Evolutionary conservation across 92 coral and sea anemone genomes (phyloP).

Genomic region (Metridium senile): DNA sequence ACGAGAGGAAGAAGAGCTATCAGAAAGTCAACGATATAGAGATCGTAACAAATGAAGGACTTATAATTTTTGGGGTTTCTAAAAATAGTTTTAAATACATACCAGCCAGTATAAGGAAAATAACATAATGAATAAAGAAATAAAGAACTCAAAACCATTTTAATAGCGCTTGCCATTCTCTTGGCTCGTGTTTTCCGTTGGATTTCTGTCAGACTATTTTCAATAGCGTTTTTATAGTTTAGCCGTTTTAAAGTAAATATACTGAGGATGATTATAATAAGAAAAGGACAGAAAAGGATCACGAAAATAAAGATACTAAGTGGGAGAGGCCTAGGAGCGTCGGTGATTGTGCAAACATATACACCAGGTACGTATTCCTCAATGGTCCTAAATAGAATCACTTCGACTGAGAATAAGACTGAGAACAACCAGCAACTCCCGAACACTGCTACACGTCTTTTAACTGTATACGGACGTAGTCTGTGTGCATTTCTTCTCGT

Average conservation of each 20-base stretch:
- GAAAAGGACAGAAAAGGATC: neutral
- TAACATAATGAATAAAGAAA: neutral
- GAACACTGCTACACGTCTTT: neutral
- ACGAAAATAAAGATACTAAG: neutral
- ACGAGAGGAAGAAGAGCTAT: neutral
- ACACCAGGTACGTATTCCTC: neutral
- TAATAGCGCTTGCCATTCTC: conserved; percentile 1
- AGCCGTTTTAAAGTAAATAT: neutral
- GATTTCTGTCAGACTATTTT: neutral
- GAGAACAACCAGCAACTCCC: neutral
- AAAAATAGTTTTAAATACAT: neutral
- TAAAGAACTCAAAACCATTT: neutral
- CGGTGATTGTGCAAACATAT: neutral
- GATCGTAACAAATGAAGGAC: neutral
- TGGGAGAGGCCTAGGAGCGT: neutral
- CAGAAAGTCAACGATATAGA: neutral
- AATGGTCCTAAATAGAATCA: neutral
- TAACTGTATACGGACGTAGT: neutral
- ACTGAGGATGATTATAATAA: neutral
- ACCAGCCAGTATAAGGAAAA: neutral
- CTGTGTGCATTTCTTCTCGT: neutral
- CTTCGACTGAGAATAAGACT: neutral
- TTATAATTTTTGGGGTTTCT: neutral
- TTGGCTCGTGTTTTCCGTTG: neutral
- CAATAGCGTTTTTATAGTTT: neutral